Evolutionary conservation across 1,140 invertebrate genomes (phyloP), one percentile per base, ranked within the genome.

Genomic region (Acromyrmex charruanus): DNA sequence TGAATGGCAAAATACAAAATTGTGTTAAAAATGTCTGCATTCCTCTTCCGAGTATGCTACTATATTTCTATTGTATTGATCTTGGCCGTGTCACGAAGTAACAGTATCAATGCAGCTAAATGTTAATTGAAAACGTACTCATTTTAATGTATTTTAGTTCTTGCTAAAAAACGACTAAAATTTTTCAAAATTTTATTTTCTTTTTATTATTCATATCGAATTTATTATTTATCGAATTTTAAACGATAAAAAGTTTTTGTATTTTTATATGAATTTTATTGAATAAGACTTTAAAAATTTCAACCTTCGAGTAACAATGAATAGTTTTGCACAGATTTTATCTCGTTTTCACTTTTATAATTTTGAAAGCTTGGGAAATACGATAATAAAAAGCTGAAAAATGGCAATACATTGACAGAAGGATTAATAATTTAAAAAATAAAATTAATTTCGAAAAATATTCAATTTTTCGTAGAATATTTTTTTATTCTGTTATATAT

Each of bases 11-110:
- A 21, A 68, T 35, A 53, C 25, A n/a, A 6, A 16, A 31, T 77
- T 35, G 4, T 69, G 25, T n/a, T 58, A 28, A 39, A 81, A 25
- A 35, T 28, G n/a, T 10, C n/a, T 14, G 31, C 2, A 58, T 28
- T 71, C 49, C 6, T 39, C 4, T 25, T 53, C 6, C 28, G 16
- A 81, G 25, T 35, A 69, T 44, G 9, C 39, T 58, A 10, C 7
- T 25, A 2, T 16, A 65, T 65, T 55, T 71, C 18, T 31, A 25
- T 16, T 66, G 18, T 81, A 81, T 58, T 81, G 44, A 55, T 71
- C 28, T 12, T 39, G 25, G 14, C 28, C 0, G 10, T 21, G 10
- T 65, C 44, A 4, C 9, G 4, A 65, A 31, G 28, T 51, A 69
- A 21, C 10, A 4, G n/a, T 12, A 9, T 0, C 25, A 4, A 25